Conservation (phyloP, 2,797 vertebrate genomes). For the Anguilla anguilla region DNA sequence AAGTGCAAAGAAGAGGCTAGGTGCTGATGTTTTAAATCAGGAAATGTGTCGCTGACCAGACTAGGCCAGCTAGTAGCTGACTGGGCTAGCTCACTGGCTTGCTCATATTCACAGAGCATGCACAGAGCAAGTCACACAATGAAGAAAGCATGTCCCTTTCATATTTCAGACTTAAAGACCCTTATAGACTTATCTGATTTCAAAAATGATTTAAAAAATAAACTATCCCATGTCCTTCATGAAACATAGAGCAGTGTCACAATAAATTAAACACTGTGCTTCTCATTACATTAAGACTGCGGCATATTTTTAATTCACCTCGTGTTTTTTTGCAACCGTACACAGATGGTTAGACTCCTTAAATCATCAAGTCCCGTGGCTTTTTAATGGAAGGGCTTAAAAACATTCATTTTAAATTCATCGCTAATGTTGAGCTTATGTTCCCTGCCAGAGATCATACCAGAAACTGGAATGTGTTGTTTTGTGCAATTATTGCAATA, state of each 20-base stretch:
- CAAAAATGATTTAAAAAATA: no score
- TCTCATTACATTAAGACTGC: background rate
- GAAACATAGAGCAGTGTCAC: background rate
- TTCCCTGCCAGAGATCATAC: background rate
- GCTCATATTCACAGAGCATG: no score
- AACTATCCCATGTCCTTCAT: background rate
- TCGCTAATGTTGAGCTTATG: background rate
- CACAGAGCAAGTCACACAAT: no score
- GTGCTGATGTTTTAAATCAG: no score
- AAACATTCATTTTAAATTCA: constrained; percentile 3
- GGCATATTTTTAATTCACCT: background rate
- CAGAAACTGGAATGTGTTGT: background rate
- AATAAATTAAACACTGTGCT: background rate
- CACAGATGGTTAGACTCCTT: background rate
- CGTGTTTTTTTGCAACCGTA: background rate
- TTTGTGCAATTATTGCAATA: background rate
- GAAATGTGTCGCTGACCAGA: no score
- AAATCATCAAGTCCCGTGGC: background rate
- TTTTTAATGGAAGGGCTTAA: background rate
- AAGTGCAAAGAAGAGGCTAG: no score
- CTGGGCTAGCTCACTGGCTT: no score
- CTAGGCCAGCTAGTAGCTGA: no score
- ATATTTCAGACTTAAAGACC: no score
- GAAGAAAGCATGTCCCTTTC: no score
- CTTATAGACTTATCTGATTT: no score